A percentile compares a stretch with the other conserved stretches of the same genome.
Conservation (phyloP, 2,888 invertebrate species). For the Diarsia brunnea region DNA sequence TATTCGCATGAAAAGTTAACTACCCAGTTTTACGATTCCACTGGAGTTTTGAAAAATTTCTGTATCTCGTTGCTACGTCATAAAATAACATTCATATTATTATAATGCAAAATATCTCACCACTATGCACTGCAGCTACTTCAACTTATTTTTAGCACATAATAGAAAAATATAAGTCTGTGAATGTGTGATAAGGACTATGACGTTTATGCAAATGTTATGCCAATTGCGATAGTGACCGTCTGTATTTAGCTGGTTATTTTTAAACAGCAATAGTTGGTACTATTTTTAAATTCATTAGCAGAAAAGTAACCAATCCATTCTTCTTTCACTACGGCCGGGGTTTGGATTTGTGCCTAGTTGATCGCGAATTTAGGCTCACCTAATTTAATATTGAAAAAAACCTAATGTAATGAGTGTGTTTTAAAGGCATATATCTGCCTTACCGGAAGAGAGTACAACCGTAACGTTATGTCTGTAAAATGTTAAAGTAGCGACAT, state of each 20-base stretch:
- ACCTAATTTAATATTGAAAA: too few species aligned
- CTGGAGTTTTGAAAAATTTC: constrained; percentile 53
- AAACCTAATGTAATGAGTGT: too few species aligned
- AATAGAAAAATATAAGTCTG: constrained; percentile 18
- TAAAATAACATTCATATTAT: constrained; percentile 50
- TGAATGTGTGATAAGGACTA: constrained; percentile 13
- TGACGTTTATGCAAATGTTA: constrained; percentile 27
- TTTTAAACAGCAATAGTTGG: background rate
- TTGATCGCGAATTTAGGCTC: too few species aligned
- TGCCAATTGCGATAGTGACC: background rate
- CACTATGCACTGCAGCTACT: constrained; percentile 44
- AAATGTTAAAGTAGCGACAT: background rate
- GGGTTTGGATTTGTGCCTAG: too few species aligned
- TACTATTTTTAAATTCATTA: background rate
- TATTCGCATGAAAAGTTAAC: constrained; percentile 53
- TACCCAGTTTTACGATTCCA: constrained; percentile 48
- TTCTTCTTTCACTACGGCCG: too few species aligned
- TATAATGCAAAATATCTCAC: constrained; percentile 52
- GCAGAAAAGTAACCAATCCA: background rate
- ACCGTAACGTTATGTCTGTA: background rate
- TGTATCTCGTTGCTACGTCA: constrained; percentile 32
- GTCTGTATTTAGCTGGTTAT: background rate
- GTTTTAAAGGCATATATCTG: background rate
- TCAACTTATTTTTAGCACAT: constrained; percentile 32
- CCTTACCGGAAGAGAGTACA: background rate